Conservation (phyloP, 1,140 invertebrate genomes). For the Maconellicoccus hirsutus region DNA sequence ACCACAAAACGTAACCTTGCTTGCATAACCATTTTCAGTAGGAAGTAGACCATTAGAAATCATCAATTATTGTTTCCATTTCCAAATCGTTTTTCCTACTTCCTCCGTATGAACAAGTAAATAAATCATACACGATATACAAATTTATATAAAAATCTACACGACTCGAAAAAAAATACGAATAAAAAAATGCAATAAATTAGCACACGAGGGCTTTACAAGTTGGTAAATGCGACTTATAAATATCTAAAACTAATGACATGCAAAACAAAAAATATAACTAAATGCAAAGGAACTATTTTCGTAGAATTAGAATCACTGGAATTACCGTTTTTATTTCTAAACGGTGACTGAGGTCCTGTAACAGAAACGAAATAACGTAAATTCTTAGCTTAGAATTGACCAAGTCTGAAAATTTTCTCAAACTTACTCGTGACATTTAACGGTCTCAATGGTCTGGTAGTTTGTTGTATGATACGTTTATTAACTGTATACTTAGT, state of each 20-base stretch:
- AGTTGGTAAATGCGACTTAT: neutral
- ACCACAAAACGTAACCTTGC: no score
- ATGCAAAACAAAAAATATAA: neutral
- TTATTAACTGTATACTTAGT: slow-evolving; percentile 10
- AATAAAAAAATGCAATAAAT: slow-evolving; percentile 16
- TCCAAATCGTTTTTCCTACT: no score
- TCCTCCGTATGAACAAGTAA: no score
- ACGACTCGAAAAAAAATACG: neutral
- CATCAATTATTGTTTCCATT: no score
- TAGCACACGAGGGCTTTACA: neutral
- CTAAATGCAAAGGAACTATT: slow-evolving; percentile 3
- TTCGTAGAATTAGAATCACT: neutral
- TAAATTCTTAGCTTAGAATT: no score
- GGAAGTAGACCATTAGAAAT: no score
- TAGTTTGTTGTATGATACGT: neutral
- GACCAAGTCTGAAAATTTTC: no score
- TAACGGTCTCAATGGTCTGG: neutral
- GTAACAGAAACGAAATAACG: neutral
- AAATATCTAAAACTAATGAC: neutral
- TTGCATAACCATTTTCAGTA: no score
- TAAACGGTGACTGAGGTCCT: neutral
- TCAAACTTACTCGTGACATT: slow-evolving; percentile 12
- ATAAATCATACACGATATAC: neutral
- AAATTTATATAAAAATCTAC: slow-evolving; percentile 2
- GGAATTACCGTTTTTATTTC: slow-evolving; percentile 6